Base-by-base conservation (phyloP, 2,113 vertebrate genomes). In the Paradisaea rubra region DNA sequence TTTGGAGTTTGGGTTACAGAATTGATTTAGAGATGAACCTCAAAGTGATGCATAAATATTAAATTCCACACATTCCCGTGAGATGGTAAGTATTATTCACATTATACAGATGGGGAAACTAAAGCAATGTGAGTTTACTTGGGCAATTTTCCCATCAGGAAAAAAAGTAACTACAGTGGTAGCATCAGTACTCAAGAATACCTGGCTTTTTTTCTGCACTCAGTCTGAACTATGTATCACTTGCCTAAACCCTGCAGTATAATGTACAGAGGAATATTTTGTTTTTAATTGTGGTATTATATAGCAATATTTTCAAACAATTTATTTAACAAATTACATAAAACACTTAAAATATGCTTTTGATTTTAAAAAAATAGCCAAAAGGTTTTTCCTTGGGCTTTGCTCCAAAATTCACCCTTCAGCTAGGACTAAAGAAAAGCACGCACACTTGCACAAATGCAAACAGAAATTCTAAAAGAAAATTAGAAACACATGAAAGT, bases 401-500 rank as follows among this genome's bases (percentile, higher is more conserved):
- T 70, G 25, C 63, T 94, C 87, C 91, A 88, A 93, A 89, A 85
- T 50, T 94, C 47, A 93, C 81, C 87, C 87, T 80, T 92, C 59
- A 77, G 74, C 81, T 63, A 61, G 78, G 89, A 65, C 88, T 83
- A 71, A 73, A 74, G 86, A 70, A 80, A 93, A 88, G 74, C 68
- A 91, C 0, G 1, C 80, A 79, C 3, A 5, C 37, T 81, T 50
- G 21, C 2, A 14, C 66, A 85, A 72, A 91, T n/a, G 73, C 77
- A 89, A 91, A 89, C 71, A 91, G 33, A 81, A 92, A 94, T 88
- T 87, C 79, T 82, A 11, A 63, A 93, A 70, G 66, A 91, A 95
- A 94, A 95, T 95, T 50, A 93, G 89, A 93, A 95, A 93, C 96
- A 94, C 50, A 78, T 95, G 93, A 91, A 91, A 92, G 74, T 50